Evolutionary conservation across 2,113 vertebrate genomes (phyloP), one percentile per base, ranked within the genome.

Genomic region (Turdus rufiventris): DNA sequence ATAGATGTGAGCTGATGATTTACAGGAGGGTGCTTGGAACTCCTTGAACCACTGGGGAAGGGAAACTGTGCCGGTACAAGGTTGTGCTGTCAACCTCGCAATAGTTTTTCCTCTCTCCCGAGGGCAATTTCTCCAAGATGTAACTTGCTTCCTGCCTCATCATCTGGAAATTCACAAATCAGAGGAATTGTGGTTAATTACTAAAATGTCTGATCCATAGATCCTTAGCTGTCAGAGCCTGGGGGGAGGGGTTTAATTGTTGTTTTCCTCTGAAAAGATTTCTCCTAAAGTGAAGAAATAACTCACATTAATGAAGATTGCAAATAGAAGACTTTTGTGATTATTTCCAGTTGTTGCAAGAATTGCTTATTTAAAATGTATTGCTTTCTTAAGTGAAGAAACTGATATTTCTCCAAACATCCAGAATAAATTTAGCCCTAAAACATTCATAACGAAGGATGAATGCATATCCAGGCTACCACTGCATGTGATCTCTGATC

Each of bases 1-100:
- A 98, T 98, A 98, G 96, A 97, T 96, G 94, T 96, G 95, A 97
- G 97, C 95, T 92, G 97, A 98, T 97, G 97, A 98, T 98, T 98
- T 98, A 98, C 97, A 97, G 97, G 97, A 98, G 91, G 96, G 91
- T 97, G 97, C 91, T 97, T 96, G 94, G 94, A 98, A 98, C 94
- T 97, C 97, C 97, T 97, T 97, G 96, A 98, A 96, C 97, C 91
- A 84, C 95, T 82, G 78, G 97, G 94, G 95, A 96, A 96, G 94
- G 96, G 91, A 98, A 96, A 91, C 56, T 15, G 80, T 74, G 88
- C 91, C 1, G 45, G 88, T 94, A 93, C 93, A 93, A 97, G 95
- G 89, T 93, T 97, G 94, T 88, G 91, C 95, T 96, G 94, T 97
- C 97, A 97, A 95, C 96, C 93, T 97, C 66, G 57, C 95, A 97